Evolutionary conservation across 2,113 vertebrate species (phyloP).

Genomic region (Alectura lathami): DNA sequence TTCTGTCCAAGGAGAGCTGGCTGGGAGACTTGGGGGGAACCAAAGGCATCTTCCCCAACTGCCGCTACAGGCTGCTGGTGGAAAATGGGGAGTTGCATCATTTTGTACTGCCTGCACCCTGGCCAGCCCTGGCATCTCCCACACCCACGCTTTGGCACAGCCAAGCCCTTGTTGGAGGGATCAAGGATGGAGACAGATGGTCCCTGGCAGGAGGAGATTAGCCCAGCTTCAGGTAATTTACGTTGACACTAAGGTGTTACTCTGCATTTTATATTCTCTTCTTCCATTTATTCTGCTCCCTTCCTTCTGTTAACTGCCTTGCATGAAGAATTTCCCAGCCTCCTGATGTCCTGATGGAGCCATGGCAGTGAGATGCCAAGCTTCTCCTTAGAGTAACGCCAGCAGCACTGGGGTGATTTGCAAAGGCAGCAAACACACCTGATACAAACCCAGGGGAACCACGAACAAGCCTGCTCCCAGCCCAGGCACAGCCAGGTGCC

Average conservation of each 20-base stretch:
- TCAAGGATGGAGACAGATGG: constrained; percentile 15
- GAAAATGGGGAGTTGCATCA: not conserved
- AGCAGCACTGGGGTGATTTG: not conserved
- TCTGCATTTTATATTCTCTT: not conserved
- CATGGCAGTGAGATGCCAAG: not conserved
- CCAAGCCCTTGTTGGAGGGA: not conserved
- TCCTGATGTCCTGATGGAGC: not conserved
- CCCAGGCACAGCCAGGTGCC: not conserved
- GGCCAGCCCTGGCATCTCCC: not conserved
- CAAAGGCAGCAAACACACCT: not conserved
- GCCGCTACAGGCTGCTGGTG: not conserved
- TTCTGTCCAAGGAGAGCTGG: not conserved
- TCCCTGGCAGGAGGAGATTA: not conserved
- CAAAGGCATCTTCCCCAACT: not conserved
- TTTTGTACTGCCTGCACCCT: not conserved
- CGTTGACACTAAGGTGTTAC: not conserved
- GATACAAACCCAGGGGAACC: not conserved
- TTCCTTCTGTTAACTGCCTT: not conserved
- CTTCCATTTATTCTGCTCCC: not conserved
- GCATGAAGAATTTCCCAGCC: not conserved
- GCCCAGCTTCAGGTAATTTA: not conserved
- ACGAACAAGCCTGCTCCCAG: not conserved
- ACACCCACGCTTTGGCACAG: not conserved
- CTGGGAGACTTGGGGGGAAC: not conserved
- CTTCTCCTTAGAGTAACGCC: not conserved